Base-by-base conservation (phyloP, 2,888 invertebrate species). In the Synergus itoensis region DNA sequence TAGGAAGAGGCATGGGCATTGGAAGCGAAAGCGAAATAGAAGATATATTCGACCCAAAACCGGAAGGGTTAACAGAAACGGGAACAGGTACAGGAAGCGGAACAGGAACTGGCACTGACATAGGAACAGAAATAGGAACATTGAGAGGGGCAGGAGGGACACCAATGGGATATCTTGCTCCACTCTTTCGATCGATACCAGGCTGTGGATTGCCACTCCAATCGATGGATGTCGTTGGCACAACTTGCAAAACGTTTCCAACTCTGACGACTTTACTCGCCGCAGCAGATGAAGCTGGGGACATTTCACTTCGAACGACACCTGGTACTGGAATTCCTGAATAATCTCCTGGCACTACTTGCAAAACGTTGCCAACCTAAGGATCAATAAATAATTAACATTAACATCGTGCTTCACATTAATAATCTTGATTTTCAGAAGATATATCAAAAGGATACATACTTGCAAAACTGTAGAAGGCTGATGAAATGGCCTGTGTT, bases 361-460 rank as follows among this genome's bases (percentile, higher is more conserved):
- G 94, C 53, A 94, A 89, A 83, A 94, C 93, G 84, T 94, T 94
- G 21, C 94, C 95, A 57, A 94, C 93, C 93, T 94, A 92, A 16
- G 93, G 83, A 36, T 92, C 88, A 83, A 89, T 87, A 79, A 84
- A 76, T 45, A 73, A 45, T 76, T 76, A 36, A 41, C 4, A 76
- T 67, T 65, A 21, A 14, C 40, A 40, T 28, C 9, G 8, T 57
- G 9, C 7, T 57, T 57, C 2, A 57, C 18, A 18, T 57, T 57
- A 1, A 60, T 0, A 11, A 53, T 53, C n/a, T 53, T n/a, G 3
- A 4, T n/a, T n/a, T 14, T 63, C 9, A 28, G 4, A 28, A 28
- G 28, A 14, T 12, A 12, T 36, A 7, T 36, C 36, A 7, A 36
- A 36, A 36, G 36, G 57, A 45, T 67, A 65, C 79, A 28, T 83